Evolutionary conservation across 2,888 invertebrate species (phyloP), one percentile per base, ranked within the genome.

Genomic region (Antheraea assamensis): DNA sequence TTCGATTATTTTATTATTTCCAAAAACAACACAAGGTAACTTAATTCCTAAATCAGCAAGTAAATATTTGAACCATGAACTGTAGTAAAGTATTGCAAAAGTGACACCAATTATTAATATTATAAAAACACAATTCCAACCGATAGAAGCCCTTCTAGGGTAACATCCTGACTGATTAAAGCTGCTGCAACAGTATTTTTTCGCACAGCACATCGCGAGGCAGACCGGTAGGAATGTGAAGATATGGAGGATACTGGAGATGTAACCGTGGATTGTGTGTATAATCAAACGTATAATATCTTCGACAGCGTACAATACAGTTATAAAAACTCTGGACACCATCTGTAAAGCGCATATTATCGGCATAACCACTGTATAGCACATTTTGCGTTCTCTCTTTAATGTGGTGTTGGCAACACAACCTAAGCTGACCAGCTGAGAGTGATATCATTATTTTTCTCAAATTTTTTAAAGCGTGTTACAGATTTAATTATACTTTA

Each of bases 231-330:
- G 24, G 8, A 84, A 47, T 0, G 81, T 76, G 42, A 85, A 73
- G 0, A 79, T 76, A 13, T 87, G 84, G 2, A 86, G 24, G 27
- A 77, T 70, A 0, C 76, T 78, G 0, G 85, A 80, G 19, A 87
- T n/a, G 68, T 83, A 86, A 49, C 71, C 81, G 66, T 85, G 81
- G 4, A 85, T 64, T 0, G 81, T 79, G n/a, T 83, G 79, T 21
- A 88, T 77, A 0, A 78, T 8, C 68, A 85, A 71, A 19, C 85
- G 82, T 52, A 84, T 55, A 21, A 88, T 52, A 73, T 87, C 85
- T 82, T 88, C 88, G 7, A 81, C 31, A 2, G 85, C 85, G 19
- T 81, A 80, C 7, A 87, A 47, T 10, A 81, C 8, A 1, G 81
- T 82, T 47, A 86, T 74, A 4, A 87, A 61, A 3, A 85, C 31